These are phyloP conservation scores for Bombus ignitus DNA, from an alignment of 1,140 invertebrate species.

Conservation along the genomic window DNA sequence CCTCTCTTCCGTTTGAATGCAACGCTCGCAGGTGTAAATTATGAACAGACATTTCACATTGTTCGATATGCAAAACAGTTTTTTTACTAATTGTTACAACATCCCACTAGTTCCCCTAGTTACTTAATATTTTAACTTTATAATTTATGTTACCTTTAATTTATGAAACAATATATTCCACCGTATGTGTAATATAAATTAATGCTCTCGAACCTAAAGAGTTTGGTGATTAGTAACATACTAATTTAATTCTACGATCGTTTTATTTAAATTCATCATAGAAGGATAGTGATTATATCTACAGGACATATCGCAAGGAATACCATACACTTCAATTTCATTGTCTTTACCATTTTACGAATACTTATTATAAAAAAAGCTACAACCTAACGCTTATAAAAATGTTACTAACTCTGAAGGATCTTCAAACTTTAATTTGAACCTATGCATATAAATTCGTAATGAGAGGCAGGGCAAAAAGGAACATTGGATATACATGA, in stretches of 20 bases:
- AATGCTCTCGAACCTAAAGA: too few species aligned
- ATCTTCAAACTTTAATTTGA: neutral
- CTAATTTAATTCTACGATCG: neutral
- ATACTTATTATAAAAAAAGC: neutral
- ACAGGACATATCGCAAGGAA: neutral
- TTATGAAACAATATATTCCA: too few species aligned
- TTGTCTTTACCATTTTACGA: neutral
- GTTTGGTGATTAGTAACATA: neutral
- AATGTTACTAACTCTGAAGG: neutral
- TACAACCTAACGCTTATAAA: neutral
- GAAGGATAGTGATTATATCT: too few species aligned
- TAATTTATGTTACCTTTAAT: too few species aligned
- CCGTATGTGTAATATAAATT: too few species aligned
- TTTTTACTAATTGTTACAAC: too few species aligned
- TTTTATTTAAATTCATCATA: slow-evolving; percentile 1
- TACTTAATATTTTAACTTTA: too few species aligned
- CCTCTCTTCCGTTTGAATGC: too few species aligned
- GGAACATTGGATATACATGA: neutral
- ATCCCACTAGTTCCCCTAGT: too few species aligned
- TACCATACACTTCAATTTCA: neutral
- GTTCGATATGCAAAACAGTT: too few species aligned
- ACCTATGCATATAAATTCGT: neutral
- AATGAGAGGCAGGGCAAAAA: neutral
- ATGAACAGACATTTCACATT: too few species aligned
- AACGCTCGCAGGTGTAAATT: too few species aligned